phyloP scores from a whole-genome alignment of 1,140 invertebrate species.

The Ceratitis capitata region DNA sequence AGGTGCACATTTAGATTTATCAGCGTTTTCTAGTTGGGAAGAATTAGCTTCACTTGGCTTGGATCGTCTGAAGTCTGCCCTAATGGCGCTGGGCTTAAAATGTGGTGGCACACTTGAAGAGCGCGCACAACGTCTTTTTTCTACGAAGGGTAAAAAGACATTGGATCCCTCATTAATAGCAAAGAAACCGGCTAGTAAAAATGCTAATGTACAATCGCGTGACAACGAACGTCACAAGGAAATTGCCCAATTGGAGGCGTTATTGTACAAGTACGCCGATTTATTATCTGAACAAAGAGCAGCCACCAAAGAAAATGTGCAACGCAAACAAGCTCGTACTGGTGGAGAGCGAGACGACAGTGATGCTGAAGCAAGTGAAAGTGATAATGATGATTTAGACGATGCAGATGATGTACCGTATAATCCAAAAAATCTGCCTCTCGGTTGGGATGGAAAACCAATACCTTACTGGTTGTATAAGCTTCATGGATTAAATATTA shows the following conservation, averaged over 20 bases:
- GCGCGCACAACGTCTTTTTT: slow-evolving; percentile 93
- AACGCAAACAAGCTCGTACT: slow-evolving; percentile 96
- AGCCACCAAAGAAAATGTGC: slow-evolving; percentile 97
- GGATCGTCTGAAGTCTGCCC: slow-evolving; percentile 95
- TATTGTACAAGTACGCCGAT: slow-evolving; percentile 88
- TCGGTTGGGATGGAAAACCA: slow-evolving; percentile 99
- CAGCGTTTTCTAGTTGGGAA: slow-evolving; percentile 97
- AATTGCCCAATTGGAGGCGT: slow-evolving; percentile 86
- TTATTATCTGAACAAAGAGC: slow-evolving; percentile 83
- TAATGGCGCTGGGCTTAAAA: slow-evolving; percentile 97
- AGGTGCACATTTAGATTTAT: slow-evolving; percentile 95
- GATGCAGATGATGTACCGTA: slow-evolving; percentile 96
- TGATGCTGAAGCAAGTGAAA: slow-evolving; percentile 90
- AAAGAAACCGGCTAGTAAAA: slow-evolving; percentile 78
- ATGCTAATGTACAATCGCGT: slow-evolving; percentile 71
- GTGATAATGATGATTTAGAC: slow-evolving; percentile 83
- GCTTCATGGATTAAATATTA: slow-evolving; percentile 98
- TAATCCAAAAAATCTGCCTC: slow-evolving; percentile 98
- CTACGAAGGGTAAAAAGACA: slow-evolving; percentile 92
- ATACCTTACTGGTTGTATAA: slow-evolving; percentile 99
- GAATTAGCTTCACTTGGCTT: slow-evolving; percentile 95
- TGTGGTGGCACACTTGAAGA: slow-evolving; percentile 99
- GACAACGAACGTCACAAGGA: slow-evolving; percentile 82
- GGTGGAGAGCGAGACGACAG: slow-evolving; percentile 94
- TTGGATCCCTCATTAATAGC: slow-evolving; percentile 91